A percentile compares a stretch with the other conserved stretches of the same genome.
Conservation (phyloP, 2,888 invertebrate species). For the Gasteruption jaculator region DNA sequence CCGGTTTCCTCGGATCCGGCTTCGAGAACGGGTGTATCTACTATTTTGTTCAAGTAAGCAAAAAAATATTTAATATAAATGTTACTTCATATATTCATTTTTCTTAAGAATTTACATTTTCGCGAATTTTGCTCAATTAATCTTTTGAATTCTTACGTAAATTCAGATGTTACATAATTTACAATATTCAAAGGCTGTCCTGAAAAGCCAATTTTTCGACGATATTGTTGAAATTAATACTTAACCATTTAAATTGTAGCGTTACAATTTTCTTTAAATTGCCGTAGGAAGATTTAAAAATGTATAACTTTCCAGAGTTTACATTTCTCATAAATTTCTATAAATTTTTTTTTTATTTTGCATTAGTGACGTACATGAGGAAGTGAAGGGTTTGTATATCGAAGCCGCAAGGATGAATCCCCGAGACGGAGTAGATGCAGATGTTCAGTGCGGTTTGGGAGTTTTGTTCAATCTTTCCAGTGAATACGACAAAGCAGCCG, state of each 20-base stretch:
- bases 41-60: constrained; percentile 47
- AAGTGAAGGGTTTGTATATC: constrained; percentile 72
- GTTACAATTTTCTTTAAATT: too few species aligned
- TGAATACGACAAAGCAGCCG: constrained; percentile 94
- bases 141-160: too few species aligned
- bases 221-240: constrained; percentile 22
- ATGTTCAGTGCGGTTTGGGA: constrained; percentile 91
- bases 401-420: constrained; percentile 77
- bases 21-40: constrained; percentile 47
- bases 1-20: constrained; percentile 39
- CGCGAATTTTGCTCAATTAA: too few species aligned
- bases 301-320: too few species aligned
- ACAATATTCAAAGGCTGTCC: too few species aligned
- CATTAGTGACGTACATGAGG: constrained; percentile 56
- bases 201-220: too few species aligned
- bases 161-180: too few species aligned
- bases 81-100: constrained; percentile 2
- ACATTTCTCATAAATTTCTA: too few species aligned
- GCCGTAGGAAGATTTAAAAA: too few species aligned
- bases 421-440: constrained; percentile 70
- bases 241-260: too few species aligned
- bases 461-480: constrained; percentile 92
- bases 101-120: too few species aligned
- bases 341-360: constrained; percentile 13
- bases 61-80: constrained; percentile 7